Conservation (phyloP, 1,140 invertebrate species). For the Harpegnathos saltator region DNA sequence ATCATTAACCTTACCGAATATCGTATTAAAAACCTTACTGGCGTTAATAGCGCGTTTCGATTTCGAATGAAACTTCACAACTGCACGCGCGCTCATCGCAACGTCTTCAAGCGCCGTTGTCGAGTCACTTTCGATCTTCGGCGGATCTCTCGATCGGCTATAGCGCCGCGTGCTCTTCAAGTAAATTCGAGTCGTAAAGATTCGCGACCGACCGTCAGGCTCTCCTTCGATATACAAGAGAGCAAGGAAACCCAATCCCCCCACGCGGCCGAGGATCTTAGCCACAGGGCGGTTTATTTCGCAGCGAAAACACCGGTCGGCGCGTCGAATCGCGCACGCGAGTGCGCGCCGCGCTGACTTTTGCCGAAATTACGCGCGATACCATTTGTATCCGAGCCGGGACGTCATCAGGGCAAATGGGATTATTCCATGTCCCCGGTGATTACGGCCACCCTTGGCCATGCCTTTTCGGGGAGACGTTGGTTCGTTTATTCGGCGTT, state of each 20-base stretch:
- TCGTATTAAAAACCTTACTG: too few relatives aligned
- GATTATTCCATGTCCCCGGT: slow-evolving; percentile 73
- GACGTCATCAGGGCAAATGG: slow-evolving; percentile 65
- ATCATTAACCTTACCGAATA: too few relatives aligned
- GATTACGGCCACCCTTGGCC: slow-evolving; percentile 65
- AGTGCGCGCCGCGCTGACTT: slow-evolving; percentile 40
- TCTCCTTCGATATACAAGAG: not conserved
- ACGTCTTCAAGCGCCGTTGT: too few relatives aligned
- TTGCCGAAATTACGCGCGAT: slow-evolving; percentile 44
- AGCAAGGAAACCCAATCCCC: not conserved
- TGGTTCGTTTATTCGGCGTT: slow-evolving; percentile 26
- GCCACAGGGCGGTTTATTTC: slow-evolving; percentile 40
- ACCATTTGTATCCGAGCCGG: slow-evolving; percentile 49
- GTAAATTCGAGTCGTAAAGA: not conserved
- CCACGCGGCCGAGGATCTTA: slow-evolving; percentile 24
- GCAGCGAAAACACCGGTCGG: not conserved
- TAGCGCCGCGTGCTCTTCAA: not conserved
- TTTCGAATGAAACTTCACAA: too few relatives aligned
- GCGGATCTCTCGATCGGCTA: too few relatives aligned
- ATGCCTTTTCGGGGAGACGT: slow-evolving; percentile 17
- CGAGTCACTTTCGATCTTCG: too few relatives aligned
- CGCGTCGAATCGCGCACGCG: slow-evolving; percentile 55
- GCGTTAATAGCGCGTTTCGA: too few relatives aligned
- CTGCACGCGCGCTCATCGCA: too few relatives aligned
- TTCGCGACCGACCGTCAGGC: too few relatives aligned